Evolutionary conservation across 1,140 invertebrate genomes (phyloP).

Genomic region (Drosophila athabasca): DNA sequence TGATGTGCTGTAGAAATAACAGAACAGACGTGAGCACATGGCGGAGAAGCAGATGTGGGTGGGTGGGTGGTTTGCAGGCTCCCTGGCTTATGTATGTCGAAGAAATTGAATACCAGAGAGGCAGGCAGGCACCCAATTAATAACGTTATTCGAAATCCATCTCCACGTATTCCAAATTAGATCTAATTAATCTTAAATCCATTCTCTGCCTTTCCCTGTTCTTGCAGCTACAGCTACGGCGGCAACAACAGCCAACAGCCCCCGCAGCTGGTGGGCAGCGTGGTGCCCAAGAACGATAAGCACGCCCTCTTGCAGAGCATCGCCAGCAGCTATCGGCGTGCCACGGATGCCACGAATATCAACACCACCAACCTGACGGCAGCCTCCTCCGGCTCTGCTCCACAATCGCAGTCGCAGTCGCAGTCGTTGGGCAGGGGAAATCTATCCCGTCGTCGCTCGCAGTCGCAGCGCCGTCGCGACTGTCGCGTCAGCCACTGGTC

Average conservation of each 20-base stretch:
- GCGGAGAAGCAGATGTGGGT: not conserved
- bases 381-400: conserved; percentile 5
- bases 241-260: conserved; percentile 61
- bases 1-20: conserved; percentile 73
- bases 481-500: conserved; percentile 95
- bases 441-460: conserved; percentile 79
- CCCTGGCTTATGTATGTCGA: too few species aligned
- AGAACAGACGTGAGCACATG: conserved; percentile 61
- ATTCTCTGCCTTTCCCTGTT: not conserved
- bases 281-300: conserved; percentile 88
- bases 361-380: conserved; percentile 26
- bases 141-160: not conserved
- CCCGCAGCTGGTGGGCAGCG: conserved; percentile 80
- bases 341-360: conserved; percentile 40
- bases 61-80: too few species aligned
- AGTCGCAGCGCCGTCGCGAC: conserved; percentile 85
- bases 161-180: not conserved
- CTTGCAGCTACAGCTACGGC: conserved; percentile 54
- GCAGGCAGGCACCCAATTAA: not conserved
- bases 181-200: conserved; percentile 8
- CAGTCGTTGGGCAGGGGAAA: not conserved
- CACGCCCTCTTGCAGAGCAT: conserved; percentile 90
- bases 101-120: too few species aligned
- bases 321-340: conserved; percentile 83
- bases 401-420: not conserved